These are phyloP conservation scores for Artibeus lituratus DNA, from an alignment of 2,797 vertebrate species.

Conservation along the genomic window DNA sequence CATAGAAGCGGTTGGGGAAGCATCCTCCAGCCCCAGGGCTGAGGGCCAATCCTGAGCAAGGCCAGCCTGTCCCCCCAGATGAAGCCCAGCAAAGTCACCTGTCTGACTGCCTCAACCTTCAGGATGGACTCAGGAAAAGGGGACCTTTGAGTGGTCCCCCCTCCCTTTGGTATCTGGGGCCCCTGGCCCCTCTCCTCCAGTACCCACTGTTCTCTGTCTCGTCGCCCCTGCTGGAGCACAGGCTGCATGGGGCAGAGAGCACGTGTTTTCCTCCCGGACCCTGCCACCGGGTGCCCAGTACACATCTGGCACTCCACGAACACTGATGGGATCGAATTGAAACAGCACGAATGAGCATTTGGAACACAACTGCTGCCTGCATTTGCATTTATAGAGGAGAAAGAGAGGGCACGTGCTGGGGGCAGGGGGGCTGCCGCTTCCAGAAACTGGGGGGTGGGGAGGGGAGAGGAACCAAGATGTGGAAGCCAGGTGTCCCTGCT, in stretches of 20 bases:
- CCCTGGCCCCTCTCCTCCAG: background rate
- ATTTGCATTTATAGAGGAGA: background rate
- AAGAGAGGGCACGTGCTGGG: background rate
- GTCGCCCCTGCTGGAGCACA: background rate
- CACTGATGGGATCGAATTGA: background rate
- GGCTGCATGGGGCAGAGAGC: background rate
- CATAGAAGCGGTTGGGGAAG: background rate
- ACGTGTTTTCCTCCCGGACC: background rate
- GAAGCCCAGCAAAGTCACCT: background rate
- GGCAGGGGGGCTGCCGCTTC: background rate
- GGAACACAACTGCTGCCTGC: background rate
- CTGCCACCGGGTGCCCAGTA: background rate
- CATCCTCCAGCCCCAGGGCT: background rate
- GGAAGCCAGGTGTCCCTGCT: background rate
- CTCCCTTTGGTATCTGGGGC: background rate
- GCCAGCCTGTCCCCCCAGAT: background rate
- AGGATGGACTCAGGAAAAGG: background rate
- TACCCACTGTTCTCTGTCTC: background rate
- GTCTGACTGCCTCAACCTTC: background rate
- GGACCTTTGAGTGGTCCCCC: background rate
- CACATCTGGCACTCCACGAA: background rate
- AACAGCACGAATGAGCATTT: background rate
- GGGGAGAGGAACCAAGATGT: background rate
- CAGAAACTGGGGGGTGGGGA: background rate
- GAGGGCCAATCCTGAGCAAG: background rate